These are phyloP conservation scores for Papilio aristodemus DNA, from an alignment of 1,140 invertebrate genomes.

Conservation along the genomic window DNA sequence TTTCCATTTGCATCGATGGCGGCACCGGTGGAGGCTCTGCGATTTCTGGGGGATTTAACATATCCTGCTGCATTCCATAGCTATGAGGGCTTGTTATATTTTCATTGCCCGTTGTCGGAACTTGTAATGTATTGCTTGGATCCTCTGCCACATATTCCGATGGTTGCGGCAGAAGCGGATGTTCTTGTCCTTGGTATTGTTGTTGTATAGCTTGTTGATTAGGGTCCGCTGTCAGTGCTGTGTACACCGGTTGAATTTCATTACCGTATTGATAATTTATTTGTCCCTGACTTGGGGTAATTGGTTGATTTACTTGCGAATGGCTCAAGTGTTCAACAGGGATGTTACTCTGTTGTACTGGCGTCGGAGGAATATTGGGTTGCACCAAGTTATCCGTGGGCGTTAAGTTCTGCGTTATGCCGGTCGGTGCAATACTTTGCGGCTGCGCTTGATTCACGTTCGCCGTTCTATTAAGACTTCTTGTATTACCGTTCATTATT, in stretches of 20 bases:
- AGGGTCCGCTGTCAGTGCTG: constrained; percentile 30
- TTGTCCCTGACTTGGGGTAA: constrained; percentile 3
- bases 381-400: background rate
- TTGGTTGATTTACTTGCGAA: background rate
- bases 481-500: constrained; percentile 50
- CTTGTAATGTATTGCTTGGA: constrained; percentile 35
- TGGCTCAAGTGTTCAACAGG: background rate
- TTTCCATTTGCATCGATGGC: constrained; percentile 40
- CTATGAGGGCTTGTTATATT: background rate
- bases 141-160: constrained; percentile 32
- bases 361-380: background rate
- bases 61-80: background rate
- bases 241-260: constrained; percentile 36
- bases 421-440: background rate
- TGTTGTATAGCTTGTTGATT: constrained; percentile 38
- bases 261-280: constrained; percentile 11
- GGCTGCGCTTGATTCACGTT: constrained; percentile 9
- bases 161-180: constrained; percentile 36
- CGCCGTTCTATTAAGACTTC: constrained; percentile 13
- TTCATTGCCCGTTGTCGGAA: background rate
- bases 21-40: constrained; percentile 17
- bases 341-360: background rate
- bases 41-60: constrained; percentile 4
- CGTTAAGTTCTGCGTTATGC: background rate
- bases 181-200: constrained; percentile 39